phyloP scores from a whole-genome alignment of 2,888 invertebrate species.

The Aphodius sticticus region DNA sequence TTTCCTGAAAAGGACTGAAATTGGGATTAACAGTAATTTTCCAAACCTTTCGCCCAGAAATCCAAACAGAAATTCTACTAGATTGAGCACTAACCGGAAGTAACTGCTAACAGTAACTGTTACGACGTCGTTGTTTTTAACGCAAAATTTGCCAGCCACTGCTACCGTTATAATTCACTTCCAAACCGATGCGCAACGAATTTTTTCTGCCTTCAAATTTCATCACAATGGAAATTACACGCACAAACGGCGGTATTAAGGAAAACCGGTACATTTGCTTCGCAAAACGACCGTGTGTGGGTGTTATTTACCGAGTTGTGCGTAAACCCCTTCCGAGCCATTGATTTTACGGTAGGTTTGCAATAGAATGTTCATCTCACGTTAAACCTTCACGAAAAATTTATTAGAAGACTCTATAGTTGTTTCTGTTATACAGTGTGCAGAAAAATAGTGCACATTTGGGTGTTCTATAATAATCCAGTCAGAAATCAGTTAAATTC shows the following conservation, averaged over 20 bases:
- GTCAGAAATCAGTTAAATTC: too few species aligned
- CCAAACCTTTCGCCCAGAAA: too few species aligned
- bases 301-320: neutral
- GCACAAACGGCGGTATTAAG: neutral
- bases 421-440: neutral
- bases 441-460: too few species aligned
- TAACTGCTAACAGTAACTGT: neutral
- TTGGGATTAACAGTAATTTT: too few species aligned
- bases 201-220: neutral
- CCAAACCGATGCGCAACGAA: neutral
- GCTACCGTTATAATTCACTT: neutral
- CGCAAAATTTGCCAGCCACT: neutral
- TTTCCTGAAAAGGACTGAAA: too few species aligned
- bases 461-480: too few species aligned
- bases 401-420: neutral
- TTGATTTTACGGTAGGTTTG: neutral
- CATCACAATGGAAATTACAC: neutral
- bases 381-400: neutral
- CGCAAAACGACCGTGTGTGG: neutral
- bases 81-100: too few species aligned
- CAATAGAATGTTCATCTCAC: neutral
- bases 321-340: neutral
- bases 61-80: too few species aligned
- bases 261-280: constrained; percentile 4
- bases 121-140: neutral